These are phyloP conservation scores for Hanleya hanleyi DNA, from an alignment of 2,888 invertebrate genomes.

Conservation along the genomic window DNA sequence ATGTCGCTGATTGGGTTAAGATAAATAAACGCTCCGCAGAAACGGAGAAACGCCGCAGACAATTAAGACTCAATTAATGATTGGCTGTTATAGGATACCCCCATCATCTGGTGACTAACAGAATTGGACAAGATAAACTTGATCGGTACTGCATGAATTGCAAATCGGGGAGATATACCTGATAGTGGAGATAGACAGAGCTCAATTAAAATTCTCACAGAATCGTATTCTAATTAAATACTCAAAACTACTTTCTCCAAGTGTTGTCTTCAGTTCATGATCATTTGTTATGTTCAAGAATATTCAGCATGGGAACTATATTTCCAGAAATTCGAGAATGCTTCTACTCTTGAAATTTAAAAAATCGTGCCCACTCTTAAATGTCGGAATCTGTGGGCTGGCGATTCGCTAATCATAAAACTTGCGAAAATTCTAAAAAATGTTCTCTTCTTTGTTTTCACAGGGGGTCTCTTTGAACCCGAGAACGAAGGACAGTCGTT, in stretches of 20 bases:
- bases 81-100: neutral
- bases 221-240: too few relatives aligned
- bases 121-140: neutral
- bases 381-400: too few relatives aligned
- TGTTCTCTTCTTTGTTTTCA: slow-evolving; percentile 24
- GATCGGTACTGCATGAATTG: neutral
- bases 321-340: too few relatives aligned
- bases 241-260: too few relatives aligned
- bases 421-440: neutral
- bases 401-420: neutral
- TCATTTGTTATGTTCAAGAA: too few relatives aligned
- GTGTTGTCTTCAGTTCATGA: too few relatives aligned
- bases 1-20: neutral
- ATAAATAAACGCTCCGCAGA: neutral
- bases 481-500: slow-evolving; percentile 89
- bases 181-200: neutral
- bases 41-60: neutral
- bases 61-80: neutral
- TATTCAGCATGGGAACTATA: too few relatives aligned
- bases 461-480: slow-evolving; percentile 92
- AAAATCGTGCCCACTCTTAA: too few relatives aligned
- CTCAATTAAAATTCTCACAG: neutral
- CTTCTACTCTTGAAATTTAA: too few relatives aligned
- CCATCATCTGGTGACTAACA: neutral
- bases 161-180: neutral